Evolutionary conservation across 2,888 invertebrate species (phyloP).

Genomic region (Hymenopus coronatus): DNA sequence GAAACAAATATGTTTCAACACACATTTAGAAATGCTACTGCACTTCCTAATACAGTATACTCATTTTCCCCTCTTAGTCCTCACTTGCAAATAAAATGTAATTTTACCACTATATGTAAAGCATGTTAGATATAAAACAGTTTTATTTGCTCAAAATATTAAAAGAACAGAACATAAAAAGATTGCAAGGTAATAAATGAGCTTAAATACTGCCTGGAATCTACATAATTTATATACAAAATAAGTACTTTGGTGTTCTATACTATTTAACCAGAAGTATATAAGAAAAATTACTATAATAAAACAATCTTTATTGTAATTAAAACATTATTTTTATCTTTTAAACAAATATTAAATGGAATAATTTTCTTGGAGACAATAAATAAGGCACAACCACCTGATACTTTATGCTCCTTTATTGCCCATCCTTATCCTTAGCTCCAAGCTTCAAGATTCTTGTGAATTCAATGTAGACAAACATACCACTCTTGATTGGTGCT

Average conservation of each 20-base stretch:
- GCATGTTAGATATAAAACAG: neutral
- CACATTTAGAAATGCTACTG: too few species aligned
- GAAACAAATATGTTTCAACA: too few species aligned
- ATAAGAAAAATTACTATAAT: neutral
- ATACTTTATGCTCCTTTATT: constrained; percentile 50
- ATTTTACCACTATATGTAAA: neutral
- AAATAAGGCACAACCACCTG: constrained; percentile 19
- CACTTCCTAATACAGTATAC: too few species aligned
- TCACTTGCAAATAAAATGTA: too few species aligned
- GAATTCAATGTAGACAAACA: constrained; percentile 98
- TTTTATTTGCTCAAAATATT: neutral
- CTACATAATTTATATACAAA: neutral
- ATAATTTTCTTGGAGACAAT: neutral
- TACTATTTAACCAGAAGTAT: neutral
- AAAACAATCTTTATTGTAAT: neutral
- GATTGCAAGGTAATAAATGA: too few species aligned
- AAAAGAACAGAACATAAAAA: neutral
- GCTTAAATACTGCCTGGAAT: neutral
- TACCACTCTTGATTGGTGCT: constrained; percentile 91
- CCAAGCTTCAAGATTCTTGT: constrained; percentile 98
- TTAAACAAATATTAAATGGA: neutral
- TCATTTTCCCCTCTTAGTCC: too few species aligned
- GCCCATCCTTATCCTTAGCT: constrained; percentile 97
- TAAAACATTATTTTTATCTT: neutral
- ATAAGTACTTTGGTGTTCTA: neutral